Conservation (phyloP, 2,797 vertebrate species). For the Sternarchorhynchus goeldii region DNA sequence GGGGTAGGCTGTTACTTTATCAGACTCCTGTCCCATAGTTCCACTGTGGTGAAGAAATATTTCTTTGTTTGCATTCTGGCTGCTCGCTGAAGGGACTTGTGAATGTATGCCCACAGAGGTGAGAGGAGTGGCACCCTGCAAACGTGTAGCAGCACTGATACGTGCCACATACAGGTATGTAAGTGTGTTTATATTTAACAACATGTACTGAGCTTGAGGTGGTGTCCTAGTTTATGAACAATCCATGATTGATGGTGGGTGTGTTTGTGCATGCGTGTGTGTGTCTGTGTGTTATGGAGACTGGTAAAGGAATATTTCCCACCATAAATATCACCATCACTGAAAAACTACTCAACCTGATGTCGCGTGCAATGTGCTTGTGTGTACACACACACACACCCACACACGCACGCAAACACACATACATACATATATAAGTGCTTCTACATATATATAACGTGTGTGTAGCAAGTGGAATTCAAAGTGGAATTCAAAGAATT, state of each 20-base stretch:
- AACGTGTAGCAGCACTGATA: slow-evolving; percentile 39
- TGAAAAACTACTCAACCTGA: not conserved
- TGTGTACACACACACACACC: no score
- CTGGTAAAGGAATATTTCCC: not conserved
- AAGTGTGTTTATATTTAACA: slow-evolving; percentile 46
- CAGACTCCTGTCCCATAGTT: not conserved
- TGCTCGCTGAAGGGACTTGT: slow-evolving; percentile 1
- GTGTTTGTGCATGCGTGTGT: slow-evolving; percentile 10
- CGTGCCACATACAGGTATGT: slow-evolving; percentile 37
- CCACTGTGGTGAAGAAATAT: not conserved
- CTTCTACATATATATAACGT: no score
- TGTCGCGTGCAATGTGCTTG: not conserved
- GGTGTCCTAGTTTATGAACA: slow-evolving; percentile 36
- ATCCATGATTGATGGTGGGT: slow-evolving; percentile 35
- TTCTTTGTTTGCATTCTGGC: slow-evolving; percentile 11
- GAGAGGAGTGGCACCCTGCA: not conserved
- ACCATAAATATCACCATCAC: slow-evolving; percentile 8
- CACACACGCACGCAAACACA: no score
- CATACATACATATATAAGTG: no score
- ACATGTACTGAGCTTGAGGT: slow-evolving; percentile 38
- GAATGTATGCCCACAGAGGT: slow-evolving; percentile 9
- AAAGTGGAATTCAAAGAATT: slow-evolving; percentile 49
- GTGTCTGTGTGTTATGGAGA: slow-evolving; percentile 5
- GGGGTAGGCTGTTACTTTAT: no score
- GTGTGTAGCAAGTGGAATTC: no score